phyloP scores from a whole-genome alignment of 2,797 vertebrate genomes.

The Danio tinwini region DNA sequence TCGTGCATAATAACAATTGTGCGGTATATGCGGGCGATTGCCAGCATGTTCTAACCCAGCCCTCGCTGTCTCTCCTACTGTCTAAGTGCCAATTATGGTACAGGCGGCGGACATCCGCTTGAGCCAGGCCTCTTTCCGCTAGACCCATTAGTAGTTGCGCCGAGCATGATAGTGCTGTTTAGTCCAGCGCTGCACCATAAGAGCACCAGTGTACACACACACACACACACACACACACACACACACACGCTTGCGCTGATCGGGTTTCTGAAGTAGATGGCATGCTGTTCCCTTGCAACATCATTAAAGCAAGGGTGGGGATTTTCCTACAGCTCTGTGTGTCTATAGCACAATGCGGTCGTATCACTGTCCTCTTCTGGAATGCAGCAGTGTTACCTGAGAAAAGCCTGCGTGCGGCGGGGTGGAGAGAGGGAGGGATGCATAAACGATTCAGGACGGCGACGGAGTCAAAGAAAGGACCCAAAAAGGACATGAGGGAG shows the following conservation, averaged over 20 bases:
- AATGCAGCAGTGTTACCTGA: constrained; percentile 53
- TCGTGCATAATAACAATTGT: constrained; percentile 64
- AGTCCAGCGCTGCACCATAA: constrained; percentile 45
- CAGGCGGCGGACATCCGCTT: constrained; percentile 58
- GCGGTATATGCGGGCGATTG: constrained; percentile 34
- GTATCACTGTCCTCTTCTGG: constrained; percentile 52
- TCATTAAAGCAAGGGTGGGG: constrained; percentile 49
- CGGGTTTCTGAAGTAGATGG: constrained; percentile 43
- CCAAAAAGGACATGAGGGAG: constrained; percentile 27
- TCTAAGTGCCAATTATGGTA: constrained; percentile 65
- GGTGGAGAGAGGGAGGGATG: constrained; percentile 27
- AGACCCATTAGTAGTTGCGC: constrained; percentile 50
- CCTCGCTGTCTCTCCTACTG: constrained; percentile 66
- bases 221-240: constrained; percentile 15
- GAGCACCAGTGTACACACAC: constrained; percentile 24
- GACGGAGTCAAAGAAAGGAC: constrained; percentile 16
- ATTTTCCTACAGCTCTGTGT: constrained; percentile 50
- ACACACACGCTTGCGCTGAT: constrained; percentile 4
- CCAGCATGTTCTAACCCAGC: constrained; percentile 34
- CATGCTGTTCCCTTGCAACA: constrained; percentile 39
- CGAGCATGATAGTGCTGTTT: constrained; percentile 56
- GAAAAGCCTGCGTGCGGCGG: constrained; percentile 3
- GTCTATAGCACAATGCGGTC: constrained; percentile 46
- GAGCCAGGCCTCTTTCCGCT: constrained; percentile 56
- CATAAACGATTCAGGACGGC: constrained; percentile 35